Evolutionary conservation across 1,140 invertebrate genomes (phyloP).

Genomic region (Drosophila ogumai): DNA sequence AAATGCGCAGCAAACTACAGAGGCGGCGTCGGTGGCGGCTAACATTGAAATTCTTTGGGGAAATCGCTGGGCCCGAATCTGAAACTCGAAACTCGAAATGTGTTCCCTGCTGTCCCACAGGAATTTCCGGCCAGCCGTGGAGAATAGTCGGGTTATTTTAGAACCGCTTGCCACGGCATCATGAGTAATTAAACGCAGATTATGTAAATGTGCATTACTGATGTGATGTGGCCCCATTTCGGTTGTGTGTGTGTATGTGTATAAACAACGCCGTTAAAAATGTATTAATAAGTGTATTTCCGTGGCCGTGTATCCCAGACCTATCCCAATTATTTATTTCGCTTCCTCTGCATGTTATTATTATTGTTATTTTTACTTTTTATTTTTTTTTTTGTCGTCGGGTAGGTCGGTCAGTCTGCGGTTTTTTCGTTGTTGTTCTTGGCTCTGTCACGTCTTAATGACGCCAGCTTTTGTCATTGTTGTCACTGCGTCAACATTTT

Average conservation of each 20-base stretch:
- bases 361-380: conserved; percentile 26
- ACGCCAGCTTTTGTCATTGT: conserved; percentile 36
- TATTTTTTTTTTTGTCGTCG: conserved; percentile 13
- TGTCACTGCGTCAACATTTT: conserved; percentile 37
- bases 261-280: conserved; percentile 19
- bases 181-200: conserved; percentile 50
- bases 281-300: conserved; percentile 40
- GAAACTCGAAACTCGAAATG: conserved; percentile 1
- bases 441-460: conserved; percentile 56
- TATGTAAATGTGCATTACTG: conserved; percentile 49
- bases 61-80: conserved; percentile 26
- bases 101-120: conserved; percentile 6
- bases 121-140: conserved; percentile 1
- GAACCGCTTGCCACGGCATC: background rate
- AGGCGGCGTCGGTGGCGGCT: conserved; percentile 1
- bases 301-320: conserved; percentile 49
- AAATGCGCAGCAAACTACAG: conserved; percentile 53
- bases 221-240: conserved; percentile 26
- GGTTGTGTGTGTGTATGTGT: background rate
- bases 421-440: conserved; percentile 40
- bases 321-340: conserved; percentile 69
- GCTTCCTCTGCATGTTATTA: conserved; percentile 13
- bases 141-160: conserved; percentile 8
- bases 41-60: conserved; percentile 36
- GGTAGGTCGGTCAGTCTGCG: conserved; percentile 42